Evolutionary conservation across 2,888 invertebrate genomes (phyloP).

Genomic region (Antheraea yamamai): DNA sequence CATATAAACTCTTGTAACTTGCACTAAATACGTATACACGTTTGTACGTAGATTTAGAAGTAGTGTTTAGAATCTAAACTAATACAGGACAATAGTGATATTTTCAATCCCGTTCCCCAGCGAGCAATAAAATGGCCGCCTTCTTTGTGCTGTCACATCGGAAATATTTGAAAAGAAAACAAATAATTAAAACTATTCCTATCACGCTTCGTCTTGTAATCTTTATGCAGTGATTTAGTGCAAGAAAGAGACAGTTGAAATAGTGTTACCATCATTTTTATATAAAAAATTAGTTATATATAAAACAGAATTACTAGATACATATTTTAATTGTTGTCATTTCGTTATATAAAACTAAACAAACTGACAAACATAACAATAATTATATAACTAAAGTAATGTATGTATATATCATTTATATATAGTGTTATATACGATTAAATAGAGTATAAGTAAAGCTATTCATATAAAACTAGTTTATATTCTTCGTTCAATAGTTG

Average conservation of each 20-base stretch:
- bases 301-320: background rate
- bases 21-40: conserved; percentile 75
- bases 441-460: no score
- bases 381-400: no score
- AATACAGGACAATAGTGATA: conserved; percentile 57
- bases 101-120: conserved; percentile 60
- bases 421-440: no score
- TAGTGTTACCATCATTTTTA: conserved; percentile 46
- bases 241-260: conserved; percentile 54
- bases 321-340: background rate
- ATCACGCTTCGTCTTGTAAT: conserved; percentile 63
- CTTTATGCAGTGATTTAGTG: conserved; percentile 50
- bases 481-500: no score
- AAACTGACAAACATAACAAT: no score
- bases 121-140: conserved; percentile 80
- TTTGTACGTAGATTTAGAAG: conserved; percentile 66
- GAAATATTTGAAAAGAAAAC: conserved; percentile 73
- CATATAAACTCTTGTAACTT: conserved; percentile 64
- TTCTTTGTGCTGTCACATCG: conserved; percentile 79
- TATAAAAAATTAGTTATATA: conserved; percentile 18
- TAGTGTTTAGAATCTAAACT: conserved; percentile 53
- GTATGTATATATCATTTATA: no score
- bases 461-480: no score
- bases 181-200: conserved; percentile 72
- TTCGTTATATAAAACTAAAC: background rate